Conservation (phyloP, 2,797 vertebrate species). For the Sebastes aleutianus region DNA sequence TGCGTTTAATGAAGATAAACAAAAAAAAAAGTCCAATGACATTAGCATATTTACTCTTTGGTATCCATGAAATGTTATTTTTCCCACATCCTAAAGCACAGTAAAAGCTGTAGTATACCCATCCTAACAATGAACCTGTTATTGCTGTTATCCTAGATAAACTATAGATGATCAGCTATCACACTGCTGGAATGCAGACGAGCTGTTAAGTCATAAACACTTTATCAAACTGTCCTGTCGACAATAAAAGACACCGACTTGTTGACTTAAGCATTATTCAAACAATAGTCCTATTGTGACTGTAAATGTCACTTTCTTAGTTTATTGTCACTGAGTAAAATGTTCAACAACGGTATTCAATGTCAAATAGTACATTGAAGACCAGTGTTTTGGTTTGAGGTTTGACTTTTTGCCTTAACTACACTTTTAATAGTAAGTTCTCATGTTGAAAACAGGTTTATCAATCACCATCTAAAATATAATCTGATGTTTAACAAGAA, state of each 20-base stretch:
- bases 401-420: neutral
- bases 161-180: neutral
- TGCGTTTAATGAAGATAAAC: constrained; percentile 22
- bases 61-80: constrained; percentile 51
- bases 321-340: neutral
- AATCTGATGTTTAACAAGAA: constrained; percentile 18
- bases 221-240: neutral
- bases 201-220: constrained; percentile 1
- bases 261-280: constrained; percentile 8
- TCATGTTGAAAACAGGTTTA: constrained; percentile 11
- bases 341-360: neutral
- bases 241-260: constrained; percentile 10
- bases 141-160: neutral
- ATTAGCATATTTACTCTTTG: constrained; percentile 61
- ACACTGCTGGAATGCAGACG: neutral
- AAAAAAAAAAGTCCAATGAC: constrained; percentile 3
- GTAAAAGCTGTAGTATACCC: neutral
- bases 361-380: neutral
- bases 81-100: constrained; percentile 4
- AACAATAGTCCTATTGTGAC: neutral
- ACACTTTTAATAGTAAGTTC: neutral
- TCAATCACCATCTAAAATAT: constrained; percentile 12
- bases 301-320: neutral
- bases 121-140: constrained; percentile 11
- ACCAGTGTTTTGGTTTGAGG: constrained; percentile 48